phyloP scores from a whole-genome alignment of 2,888 invertebrate species.

The Lasius platythorax region DNA sequence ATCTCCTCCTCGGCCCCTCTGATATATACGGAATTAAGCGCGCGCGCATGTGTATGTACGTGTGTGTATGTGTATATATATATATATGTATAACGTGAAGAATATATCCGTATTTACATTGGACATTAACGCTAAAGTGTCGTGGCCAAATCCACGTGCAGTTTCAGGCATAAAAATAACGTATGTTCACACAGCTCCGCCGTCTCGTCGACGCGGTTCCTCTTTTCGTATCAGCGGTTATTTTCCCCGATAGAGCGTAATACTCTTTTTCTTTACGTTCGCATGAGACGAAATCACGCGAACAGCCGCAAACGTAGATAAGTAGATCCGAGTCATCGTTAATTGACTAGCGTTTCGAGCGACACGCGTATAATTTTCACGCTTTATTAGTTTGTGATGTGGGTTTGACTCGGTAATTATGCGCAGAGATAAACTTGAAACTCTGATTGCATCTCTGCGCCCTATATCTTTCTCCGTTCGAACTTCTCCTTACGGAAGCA shows the following conservation, averaged over 20 bases:
- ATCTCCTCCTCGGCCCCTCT: constrained; percentile 44
- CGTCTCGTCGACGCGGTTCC: constrained; percentile 37
- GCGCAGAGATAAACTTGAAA: constrained; percentile 17
- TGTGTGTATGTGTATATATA: constrained; percentile 55
- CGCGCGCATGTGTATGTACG: constrained; percentile 52
- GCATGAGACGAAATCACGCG: constrained; percentile 54
- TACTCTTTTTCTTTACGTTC: constrained; percentile 50
- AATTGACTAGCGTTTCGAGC: constrained; percentile 84
- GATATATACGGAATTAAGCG: constrained; percentile 59
- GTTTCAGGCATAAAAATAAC: constrained; percentile 74
- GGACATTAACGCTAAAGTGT: constrained; percentile 71
- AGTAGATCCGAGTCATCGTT: constrained; percentile 78
- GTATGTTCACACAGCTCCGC: constrained; percentile 52
- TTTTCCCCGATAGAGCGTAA: constrained; percentile 57
- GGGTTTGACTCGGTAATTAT: constrained; percentile 8
- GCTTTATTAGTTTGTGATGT: constrained; percentile 4
- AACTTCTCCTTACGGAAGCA: constrained; percentile 67
- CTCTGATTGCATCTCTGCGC: constrained; percentile 23
- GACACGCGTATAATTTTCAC: constrained; percentile 18
- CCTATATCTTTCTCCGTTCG: constrained; percentile 41
- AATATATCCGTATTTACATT: constrained; percentile 77
- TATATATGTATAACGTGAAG: constrained; percentile 55
- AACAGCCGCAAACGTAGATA: constrained; percentile 61
- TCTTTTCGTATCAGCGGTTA: constrained; percentile 9
- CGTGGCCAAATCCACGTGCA: constrained; percentile 70